Evolutionary conservation across 2,888 invertebrate genomes (phyloP).

Genomic region (Trachelus stipa): DNA sequence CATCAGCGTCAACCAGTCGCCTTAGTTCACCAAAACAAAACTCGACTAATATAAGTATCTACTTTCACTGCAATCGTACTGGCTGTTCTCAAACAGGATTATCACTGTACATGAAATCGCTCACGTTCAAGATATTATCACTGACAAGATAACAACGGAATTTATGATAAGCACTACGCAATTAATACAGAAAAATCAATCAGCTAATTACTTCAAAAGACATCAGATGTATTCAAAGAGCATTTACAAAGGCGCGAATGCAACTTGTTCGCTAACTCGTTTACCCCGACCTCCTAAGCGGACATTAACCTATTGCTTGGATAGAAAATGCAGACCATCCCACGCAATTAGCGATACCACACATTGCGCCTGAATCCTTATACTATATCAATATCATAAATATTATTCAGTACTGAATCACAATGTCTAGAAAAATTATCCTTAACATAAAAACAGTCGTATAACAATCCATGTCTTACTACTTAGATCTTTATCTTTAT

Average conservation of each 20-base stretch:
- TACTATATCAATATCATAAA: not conserved
- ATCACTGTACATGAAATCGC: not conserved
- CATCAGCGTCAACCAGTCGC: no score
- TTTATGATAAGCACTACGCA: not conserved
- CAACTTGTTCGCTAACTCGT: not conserved
- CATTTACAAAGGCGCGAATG: not conserved
- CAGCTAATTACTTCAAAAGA: not conserved
- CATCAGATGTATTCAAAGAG: not conserved
- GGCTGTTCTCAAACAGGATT: not conserved
- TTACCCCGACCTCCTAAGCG: not conserved
- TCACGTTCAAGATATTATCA: not conserved
- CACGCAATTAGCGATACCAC: not conserved
- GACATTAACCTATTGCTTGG: not conserved
- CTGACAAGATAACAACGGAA: not conserved
- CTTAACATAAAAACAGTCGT: not conserved
- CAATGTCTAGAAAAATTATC: not conserved
- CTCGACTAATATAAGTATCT: not conserved
- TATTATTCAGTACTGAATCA: not conserved
- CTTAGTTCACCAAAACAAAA: not conserved
- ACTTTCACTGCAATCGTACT: not conserved
- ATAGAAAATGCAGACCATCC: not conserved
- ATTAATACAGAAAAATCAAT: not conserved
- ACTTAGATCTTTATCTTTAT: constrained; percentile 16
- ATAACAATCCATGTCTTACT: not conserved
- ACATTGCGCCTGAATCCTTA: not conserved